Evolutionary conservation across 2,113 vertebrate species (phyloP), one percentile per base, ranked within the genome.

Genomic region (Pterocles gutturalis): DNA sequence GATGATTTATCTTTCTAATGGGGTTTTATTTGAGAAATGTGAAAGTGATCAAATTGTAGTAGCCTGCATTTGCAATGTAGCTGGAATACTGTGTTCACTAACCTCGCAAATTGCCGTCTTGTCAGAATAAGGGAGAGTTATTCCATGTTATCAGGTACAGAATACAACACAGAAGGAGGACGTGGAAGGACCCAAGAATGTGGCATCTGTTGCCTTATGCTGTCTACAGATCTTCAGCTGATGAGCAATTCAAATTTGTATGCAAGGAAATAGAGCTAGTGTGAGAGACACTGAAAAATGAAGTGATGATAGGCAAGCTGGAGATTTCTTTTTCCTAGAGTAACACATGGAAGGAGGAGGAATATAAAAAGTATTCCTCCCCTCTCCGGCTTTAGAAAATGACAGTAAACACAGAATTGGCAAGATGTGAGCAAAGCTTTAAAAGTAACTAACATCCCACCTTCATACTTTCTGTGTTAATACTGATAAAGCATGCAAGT

Each of bases 341-440:
- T 88, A 91, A 43, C 67, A 75, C 84, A 58, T 61, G 57, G 79
- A 89, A 93, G 38, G 33, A 81, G 49, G 62, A 93, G 57, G 38
- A 94, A 57, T 83, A 71, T 43, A 55, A 77, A 67, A 90, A 78
- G 48, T 61, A 28, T 13, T 78, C 21, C 24, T 61, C 46, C 31
- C 29, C 11, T 78, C 13, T 18, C 34, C 19, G 24, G 26, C 45
- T 92, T 83, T 93, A 80, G 48, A 87, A 64, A 84, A 92, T 76
- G 66, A 70, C 76, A 80, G 84, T 87, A 91, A 93, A 93, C 76
- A 93, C 24, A 60, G 83, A 87, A 76, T 17, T 92, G 82, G n/a
- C 71, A 94, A 93, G 77, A 78, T 81, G 36, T 33, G 45, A 93
- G 67, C 29, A 86, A 87, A 83, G 55, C 69, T 94, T 85, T 85